Conservation (phyloP, 2,113 vertebrate species). For the Monopterus albus region DNA sequence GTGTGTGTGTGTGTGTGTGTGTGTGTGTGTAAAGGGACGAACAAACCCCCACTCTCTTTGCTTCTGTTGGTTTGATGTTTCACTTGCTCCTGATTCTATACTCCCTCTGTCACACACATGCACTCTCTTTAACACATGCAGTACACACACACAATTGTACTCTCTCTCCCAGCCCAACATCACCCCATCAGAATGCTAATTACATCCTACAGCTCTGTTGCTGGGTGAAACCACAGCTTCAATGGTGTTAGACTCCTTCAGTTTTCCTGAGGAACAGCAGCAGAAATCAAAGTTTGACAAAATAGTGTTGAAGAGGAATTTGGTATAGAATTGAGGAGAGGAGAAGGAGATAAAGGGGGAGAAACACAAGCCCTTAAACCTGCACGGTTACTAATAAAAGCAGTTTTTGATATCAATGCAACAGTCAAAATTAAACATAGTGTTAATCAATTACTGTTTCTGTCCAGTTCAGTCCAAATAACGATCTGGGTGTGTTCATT, state of each 20-base stretch:
- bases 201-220: slow-evolving; percentile 60
- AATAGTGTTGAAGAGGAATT: slow-evolving; percentile 17
- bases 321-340: neutral
- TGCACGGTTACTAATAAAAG: slow-evolving; percentile 2
- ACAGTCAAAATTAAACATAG: slow-evolving; percentile 9
- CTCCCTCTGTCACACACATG: neutral
- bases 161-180: neutral
- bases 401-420: slow-evolving; percentile 18
- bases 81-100: neutral
- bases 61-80: neutral
- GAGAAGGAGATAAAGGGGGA: neutral
- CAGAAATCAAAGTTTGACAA: slow-evolving; percentile 23
- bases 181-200: slow-evolving; percentile 54
- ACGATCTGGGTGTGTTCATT: neutral
- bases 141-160: neutral
- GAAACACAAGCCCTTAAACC: neutral
- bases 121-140: too few relatives aligned
- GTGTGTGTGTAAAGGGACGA: neutral
- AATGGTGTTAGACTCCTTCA: slow-evolving; percentile 45
- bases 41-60: neutral
- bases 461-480: neutral
- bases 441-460: slow-evolving; percentile 8
- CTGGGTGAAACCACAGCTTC: slow-evolving; percentile 37
- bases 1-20: slow-evolving; percentile 24
- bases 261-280: slow-evolving; percentile 50